Evolutionary conservation across 1,140 invertebrate genomes (phyloP), one percentile per base, ranked within the genome.

Genomic region (Pararge aegeria): DNA sequence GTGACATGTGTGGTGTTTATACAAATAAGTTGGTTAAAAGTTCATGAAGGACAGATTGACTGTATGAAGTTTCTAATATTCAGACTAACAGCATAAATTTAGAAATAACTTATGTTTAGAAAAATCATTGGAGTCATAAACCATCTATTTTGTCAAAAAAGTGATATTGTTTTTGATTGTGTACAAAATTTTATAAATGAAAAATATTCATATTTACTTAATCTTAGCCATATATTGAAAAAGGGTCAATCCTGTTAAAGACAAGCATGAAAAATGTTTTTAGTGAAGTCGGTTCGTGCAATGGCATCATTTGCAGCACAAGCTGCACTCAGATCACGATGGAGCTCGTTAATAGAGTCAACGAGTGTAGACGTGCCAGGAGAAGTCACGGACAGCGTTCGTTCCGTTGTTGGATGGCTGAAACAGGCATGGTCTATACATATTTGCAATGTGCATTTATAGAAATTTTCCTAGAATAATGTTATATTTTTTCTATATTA

Each of bases 351-450:
- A 54, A 92, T 94, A 40, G 93, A 94, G 71, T 93, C 93, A 30
- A 92, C 93, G 44, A 91, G 89, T 56, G 89, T 92, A 30, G 93
- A 94, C 61, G 92, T 94, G 18, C 93, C 93, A 13, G 89, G 92
- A 24, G 93, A 94, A 80, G 93, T 94, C 7, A 91, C 92, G 0
- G 92, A 92, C 64, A 93, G 93, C 62, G 93, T 94, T 30, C 91
- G 92, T 61, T 94, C 93, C 61, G 94, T 94, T 68, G 94, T 94
- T 55, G 94, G 94, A 83, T 95, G 94, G 94, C 91, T 95, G 29
- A 95, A 95, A 91, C 94, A 95, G 94, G 94, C 94, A 91, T 64
- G 83, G 61, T 27, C 37, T 29, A 40, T 61, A 40, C 6, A 37
- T 24, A 24, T 15, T 49, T 27, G 21, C 13, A 27, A 5, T 42